phyloP scores from a whole-genome alignment of 2,888 invertebrate genomes.

The Osmoderma eremita region DNA sequence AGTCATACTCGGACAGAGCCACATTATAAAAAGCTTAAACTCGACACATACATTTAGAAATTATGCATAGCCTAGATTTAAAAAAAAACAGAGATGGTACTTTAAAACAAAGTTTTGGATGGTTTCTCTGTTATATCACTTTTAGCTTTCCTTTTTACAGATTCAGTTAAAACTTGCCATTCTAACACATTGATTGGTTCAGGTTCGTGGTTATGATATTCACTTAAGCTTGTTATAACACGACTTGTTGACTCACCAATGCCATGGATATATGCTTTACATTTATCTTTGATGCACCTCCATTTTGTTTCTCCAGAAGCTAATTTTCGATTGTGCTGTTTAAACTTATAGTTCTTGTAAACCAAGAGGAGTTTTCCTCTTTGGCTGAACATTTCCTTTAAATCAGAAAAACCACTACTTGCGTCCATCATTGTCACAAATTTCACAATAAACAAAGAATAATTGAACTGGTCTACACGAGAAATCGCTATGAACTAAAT shows the following conservation, averaged over 20 bases:
- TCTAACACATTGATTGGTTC: slow-evolving; percentile 1
- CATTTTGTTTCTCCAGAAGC: slow-evolving; percentile 1
- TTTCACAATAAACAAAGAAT: not conserved
- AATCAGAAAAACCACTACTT: slow-evolving; percentile 3
- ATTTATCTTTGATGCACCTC: slow-evolving; percentile 6
- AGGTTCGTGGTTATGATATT: slow-evolving; percentile 5
- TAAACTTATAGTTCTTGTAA: not conserved
- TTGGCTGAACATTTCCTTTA: slow-evolving; percentile 3
- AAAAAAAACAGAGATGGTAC: too few species aligned
- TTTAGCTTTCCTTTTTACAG: not conserved
- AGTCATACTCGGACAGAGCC: too few species aligned
- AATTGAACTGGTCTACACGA: not conserved
- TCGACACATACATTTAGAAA: too few species aligned
- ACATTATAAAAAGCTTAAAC: too few species aligned
- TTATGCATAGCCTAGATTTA: too few species aligned
- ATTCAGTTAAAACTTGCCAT: slow-evolving; percentile 2
- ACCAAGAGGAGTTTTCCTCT: slow-evolving; percentile 9
- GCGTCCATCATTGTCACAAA: not conserved
- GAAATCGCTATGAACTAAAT: not conserved
- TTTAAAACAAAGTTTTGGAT: too few species aligned
- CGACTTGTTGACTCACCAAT: not conserved
- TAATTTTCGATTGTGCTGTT: slow-evolving; percentile 9
- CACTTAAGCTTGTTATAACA: not conserved
- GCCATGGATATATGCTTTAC: not conserved
- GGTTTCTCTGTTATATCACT: too few species aligned